phyloP scores from a whole-genome alignment of 2,113 vertebrate species.

The Oceanodroma tethys region DNA sequence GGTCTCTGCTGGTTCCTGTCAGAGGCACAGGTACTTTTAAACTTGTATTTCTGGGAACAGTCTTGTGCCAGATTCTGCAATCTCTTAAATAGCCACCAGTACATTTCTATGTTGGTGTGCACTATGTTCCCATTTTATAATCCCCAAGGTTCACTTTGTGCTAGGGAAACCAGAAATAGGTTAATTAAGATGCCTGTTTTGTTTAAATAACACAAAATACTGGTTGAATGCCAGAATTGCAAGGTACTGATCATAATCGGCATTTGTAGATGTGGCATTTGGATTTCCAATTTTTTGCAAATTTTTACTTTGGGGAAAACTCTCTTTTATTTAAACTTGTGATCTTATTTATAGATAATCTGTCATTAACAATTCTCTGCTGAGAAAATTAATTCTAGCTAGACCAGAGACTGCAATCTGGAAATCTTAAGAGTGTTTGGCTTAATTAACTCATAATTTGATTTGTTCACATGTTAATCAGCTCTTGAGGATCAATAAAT shows the following conservation, averaged over 20 bases:
- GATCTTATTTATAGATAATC: background rate
- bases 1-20: background rate
- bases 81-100: background rate
- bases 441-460: slow-evolving; percentile 16
- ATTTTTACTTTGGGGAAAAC: background rate
- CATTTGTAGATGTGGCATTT: background rate
- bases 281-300: background rate
- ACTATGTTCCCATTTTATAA: background rate
- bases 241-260: background rate
- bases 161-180: background rate
- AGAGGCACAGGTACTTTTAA: background rate
- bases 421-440: background rate
- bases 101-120: background rate
- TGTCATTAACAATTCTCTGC: background rate
- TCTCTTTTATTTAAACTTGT: background rate
- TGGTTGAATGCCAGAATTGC: background rate
- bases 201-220: background rate
- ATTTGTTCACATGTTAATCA: slow-evolving; percentile 9
- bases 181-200: background rate
- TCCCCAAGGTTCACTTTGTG: background rate
- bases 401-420: background rate
- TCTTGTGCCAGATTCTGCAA: background rate
- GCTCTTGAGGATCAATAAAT: slow-evolving; percentile 26
- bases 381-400: background rate
- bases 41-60: background rate